Percentiles rank a stretch among this genome's conserved stretches.
These are phyloP conservation scores for Numenius phaeopus DNA, from an alignment of 2,797 vertebrate species.

Conservation along the genomic window DNA sequence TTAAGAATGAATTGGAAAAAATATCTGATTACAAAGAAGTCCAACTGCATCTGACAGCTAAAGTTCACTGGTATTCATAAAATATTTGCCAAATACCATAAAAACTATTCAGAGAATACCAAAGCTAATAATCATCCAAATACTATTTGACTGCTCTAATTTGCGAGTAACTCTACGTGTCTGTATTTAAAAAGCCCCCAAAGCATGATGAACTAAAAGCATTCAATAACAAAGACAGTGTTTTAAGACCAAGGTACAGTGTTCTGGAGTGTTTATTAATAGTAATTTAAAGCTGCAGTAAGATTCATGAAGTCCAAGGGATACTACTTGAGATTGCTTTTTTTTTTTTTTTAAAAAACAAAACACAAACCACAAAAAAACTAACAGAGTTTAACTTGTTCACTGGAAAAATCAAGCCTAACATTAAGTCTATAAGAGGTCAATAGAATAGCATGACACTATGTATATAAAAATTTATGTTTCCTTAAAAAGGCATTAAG, in stretches of 20 bases:
- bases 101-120: slow-evolving; percentile 24
- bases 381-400: neutral
- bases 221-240: neutral
- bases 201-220: slow-evolving; percentile 3
- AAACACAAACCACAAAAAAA: neutral
- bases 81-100: slow-evolving; percentile 22
- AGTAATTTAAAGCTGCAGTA: neutral
- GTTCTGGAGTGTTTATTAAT: neutral
- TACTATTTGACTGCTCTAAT: slow-evolving; percentile 3
- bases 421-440: neutral
- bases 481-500: neutral
- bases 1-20: neutral
- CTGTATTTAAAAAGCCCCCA: neutral
- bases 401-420: neutral
- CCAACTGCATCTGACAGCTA: slow-evolving; percentile 3
- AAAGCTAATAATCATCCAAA: slow-evolving; percentile 42
- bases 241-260: neutral
- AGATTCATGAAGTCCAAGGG: neutral
- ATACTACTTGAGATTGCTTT: neutral
- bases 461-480: neutral
- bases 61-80: slow-evolving; percentile 4
- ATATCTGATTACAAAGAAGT: neutral
- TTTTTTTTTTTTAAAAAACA: no score
- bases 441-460: neutral
- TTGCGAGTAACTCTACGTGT: neutral